These are phyloP conservation scores for Monopis laevigella DNA, from an alignment of 2,888 invertebrate species.

Conservation along the genomic window DNA sequence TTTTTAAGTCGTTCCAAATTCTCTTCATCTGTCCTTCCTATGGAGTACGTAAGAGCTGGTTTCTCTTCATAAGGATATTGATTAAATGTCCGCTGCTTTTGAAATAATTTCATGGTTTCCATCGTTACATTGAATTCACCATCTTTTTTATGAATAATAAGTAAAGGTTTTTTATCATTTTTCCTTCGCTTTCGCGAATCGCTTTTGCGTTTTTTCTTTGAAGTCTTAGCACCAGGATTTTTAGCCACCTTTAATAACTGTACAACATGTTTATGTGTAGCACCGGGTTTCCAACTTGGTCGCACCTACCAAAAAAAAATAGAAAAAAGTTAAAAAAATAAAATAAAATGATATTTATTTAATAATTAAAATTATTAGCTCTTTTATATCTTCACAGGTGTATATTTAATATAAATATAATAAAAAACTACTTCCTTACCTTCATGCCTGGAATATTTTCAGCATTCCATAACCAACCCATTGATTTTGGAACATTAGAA, in stretches of 20 bases:
- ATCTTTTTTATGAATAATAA: conserved; percentile 47
- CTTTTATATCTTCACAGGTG: background rate
- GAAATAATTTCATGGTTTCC: conserved; percentile 51
- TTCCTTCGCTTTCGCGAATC: conserved; percentile 31
- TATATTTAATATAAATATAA: background rate
- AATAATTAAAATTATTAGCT: conserved; percentile 1
- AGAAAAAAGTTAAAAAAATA: conserved; percentile 21
- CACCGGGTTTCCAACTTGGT: conserved; percentile 53
- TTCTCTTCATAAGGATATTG: conserved; percentile 57
- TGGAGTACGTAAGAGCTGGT: conserved; percentile 40
- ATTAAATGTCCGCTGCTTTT: conserved; percentile 38
- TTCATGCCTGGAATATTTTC: conserved; percentile 47
- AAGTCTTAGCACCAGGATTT: conserved; percentile 37
- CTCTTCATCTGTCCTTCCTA: conserved; percentile 55
- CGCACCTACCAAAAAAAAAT: conserved; percentile 39
- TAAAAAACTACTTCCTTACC: conserved; percentile 36
- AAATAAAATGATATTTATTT: conserved; percentile 3
- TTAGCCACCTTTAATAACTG: conserved; percentile 43
- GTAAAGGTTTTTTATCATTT: conserved; percentile 43
- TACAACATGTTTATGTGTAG: conserved; percentile 46
- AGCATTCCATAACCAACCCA: conserved; percentile 63
- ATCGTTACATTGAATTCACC: conserved; percentile 53
- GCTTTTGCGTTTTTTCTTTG: conserved; percentile 40
- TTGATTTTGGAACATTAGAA: conserved; percentile 40
- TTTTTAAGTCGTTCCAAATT: conserved; percentile 41